Conservation (phyloP, 2,797 vertebrate species). For the Pempheris klunzingeri region DNA sequence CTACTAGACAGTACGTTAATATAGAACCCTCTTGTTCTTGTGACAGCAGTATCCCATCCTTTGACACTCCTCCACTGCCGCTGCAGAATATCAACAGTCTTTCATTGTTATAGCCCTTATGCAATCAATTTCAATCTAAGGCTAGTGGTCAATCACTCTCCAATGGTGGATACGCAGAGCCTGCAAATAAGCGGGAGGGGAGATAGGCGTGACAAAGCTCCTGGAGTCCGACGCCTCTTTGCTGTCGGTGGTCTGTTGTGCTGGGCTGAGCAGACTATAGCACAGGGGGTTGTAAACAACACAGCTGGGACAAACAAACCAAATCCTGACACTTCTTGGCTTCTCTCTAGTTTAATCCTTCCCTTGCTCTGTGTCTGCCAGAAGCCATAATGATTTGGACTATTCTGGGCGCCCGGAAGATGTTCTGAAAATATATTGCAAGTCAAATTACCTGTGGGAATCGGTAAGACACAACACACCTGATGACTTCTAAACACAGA, state of each 20-base stretch:
- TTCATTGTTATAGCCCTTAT: conserved; percentile 76
- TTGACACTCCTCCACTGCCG: conserved; percentile 52
- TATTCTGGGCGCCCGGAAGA: conserved; percentile 63
- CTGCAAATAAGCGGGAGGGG: conserved; percentile 66
- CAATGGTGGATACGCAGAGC: conserved; percentile 57
- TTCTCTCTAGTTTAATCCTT: conserved; percentile 69
- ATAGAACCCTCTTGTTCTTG: conserved; percentile 70
- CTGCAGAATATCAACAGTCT: conserved; percentile 69
- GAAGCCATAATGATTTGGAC: conserved; percentile 73
- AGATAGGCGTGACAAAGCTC: conserved; percentile 63
- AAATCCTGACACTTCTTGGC: conserved; percentile 68
- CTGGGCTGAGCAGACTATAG: conserved; percentile 48
- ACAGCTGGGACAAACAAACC: conserved; percentile 70
- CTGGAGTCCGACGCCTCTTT: conserved; percentile 38
- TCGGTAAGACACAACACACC: conserved; percentile 63
- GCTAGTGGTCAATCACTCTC: conserved; percentile 76
- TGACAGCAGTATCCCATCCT: conserved; percentile 70
- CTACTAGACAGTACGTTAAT: conserved; percentile 72
- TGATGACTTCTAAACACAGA: conserved; percentile 70
- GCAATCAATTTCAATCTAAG: conserved; percentile 84
- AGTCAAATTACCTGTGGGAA: conserved; percentile 76
- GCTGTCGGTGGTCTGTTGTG: conserved; percentile 52
- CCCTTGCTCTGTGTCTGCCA: conserved; percentile 61
- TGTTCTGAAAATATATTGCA: conserved; percentile 68
- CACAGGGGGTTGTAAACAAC: conserved; percentile 69